phyloP scores from a whole-genome alignment of 2,113 vertebrate genomes.

The Herpetotheres cachinnans region DNA sequence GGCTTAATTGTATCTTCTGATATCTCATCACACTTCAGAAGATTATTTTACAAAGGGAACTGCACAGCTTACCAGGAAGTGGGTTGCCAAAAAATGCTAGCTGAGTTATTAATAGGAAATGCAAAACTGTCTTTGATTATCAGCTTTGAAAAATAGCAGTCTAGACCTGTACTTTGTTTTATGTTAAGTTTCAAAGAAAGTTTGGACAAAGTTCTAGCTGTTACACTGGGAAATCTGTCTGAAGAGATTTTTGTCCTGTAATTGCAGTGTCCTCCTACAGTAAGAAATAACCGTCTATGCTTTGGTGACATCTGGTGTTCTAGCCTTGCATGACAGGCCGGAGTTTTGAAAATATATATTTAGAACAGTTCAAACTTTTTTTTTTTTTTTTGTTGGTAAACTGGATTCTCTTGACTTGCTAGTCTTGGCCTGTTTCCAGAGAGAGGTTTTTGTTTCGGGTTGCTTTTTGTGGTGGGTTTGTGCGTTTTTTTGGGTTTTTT shows the following conservation, averaged over 20 bases:
- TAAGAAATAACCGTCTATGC: not conserved
- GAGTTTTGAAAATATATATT: not conserved
- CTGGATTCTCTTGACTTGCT: not conserved
- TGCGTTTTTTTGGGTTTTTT: no score
- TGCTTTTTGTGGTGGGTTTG: not conserved
- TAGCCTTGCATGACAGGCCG: not conserved
- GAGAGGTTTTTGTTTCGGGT: not conserved
- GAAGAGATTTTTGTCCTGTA: not conserved
- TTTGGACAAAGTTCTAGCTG: not conserved
- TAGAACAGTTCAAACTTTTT: not conserved
- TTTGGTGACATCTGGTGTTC: constrained; percentile 49
- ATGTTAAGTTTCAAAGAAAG: not conserved
- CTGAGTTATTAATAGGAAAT: not conserved
- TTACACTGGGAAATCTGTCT: not conserved
- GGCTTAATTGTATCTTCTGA: not conserved
- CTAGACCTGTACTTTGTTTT: not conserved
- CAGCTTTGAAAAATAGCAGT: not conserved
- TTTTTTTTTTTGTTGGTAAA: not conserved
- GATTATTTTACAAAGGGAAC: not conserved
- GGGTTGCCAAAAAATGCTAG: not conserved
- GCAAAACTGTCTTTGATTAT: not conserved
- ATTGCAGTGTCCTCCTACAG: rapidly evolving
- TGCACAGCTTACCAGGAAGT: not conserved
- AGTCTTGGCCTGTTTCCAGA: not conserved
- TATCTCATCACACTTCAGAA: not conserved